A percentile compares a stretch with the other conserved stretches of the same genome.
Evolutionary conservation across 2,797 vertebrate genomes (phyloP).

Genomic region (Crax fasciolata): DNA sequence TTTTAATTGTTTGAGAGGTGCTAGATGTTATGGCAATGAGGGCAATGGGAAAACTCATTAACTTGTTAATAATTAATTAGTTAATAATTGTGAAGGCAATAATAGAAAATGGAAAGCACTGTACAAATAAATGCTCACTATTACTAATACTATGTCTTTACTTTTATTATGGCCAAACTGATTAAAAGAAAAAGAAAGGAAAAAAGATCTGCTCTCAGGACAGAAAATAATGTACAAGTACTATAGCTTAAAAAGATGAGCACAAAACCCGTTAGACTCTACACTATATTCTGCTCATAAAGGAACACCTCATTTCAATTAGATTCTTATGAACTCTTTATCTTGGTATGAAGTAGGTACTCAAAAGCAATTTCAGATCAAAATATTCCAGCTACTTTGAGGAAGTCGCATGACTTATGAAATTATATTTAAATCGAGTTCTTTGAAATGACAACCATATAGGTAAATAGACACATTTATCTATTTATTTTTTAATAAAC

Average conservation of each 20-base stretch:
- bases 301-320: background rate
- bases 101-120: slow-evolving; percentile 8
- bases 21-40: slow-evolving; percentile 35
- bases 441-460: slow-evolving; percentile 47
- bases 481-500: slow-evolving; percentile 76
- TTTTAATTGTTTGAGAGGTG: slow-evolving; percentile 32
- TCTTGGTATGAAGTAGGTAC: slow-evolving; percentile 27
- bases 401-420: slow-evolving; percentile 50
- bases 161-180: slow-evolving; percentile 4
- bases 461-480: slow-evolving; percentile 72
- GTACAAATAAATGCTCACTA: background rate
- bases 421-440: slow-evolving; percentile 77
- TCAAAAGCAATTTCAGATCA: slow-evolving; percentile 63
- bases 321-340: slow-evolving; percentile 46
- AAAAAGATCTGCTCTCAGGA: background rate
- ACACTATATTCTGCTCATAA: background rate
- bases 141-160: background rate
- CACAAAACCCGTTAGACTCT: background rate
- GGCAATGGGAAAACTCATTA: slow-evolving; percentile 57
- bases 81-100: slow-evolving; percentile 53
- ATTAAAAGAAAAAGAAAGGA: background rate
- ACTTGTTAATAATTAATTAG: slow-evolving; percentile 67
- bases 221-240: slow-evolving; percentile 19
- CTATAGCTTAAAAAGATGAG: slow-evolving; percentile 10
- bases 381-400: slow-evolving; percentile 61